Evolutionary conservation across 2,113 vertebrate genomes (phyloP), one percentile per base, ranked within the genome.

Genomic region (Eulemur macaco): DNA sequence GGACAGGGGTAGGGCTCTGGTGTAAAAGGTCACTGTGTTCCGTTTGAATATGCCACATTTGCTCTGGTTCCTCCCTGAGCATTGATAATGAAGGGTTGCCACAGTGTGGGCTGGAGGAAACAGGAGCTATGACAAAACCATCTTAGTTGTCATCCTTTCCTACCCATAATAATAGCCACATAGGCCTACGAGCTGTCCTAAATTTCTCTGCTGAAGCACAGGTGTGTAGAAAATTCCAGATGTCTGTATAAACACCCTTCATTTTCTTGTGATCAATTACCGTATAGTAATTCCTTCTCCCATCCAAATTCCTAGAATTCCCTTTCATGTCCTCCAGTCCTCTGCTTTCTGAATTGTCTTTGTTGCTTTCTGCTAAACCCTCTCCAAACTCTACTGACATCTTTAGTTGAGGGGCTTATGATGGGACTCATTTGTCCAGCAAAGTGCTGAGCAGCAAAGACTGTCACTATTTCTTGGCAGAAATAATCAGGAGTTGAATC

Each of bases 241-340:
- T 52, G 18, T 63, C 54, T 78, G 9, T 34, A 27, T 34, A 80
- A 68, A 78, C 20, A 10, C 7, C 60, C 64, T 88, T 71, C 45
- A 42, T 71, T 95, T 93, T 71, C 92, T 95, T 74, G 21, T 71
- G 86, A 45, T 56, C n/a, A 39, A 7, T 73, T 71, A 45, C 47
- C 29, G 2, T 91, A 45, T 58, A 37, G 42, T 4, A 78, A 21
- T 34, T 90, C 34, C 12, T 64, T 66, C 74, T 86, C 82, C 52
- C 50, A 45, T 11, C n/a, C 74, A 13, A 60, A n/a, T 31, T 74
- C 81, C 47, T 89, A 47, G 71, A 93, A 84, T 85, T 86, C n/a
- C 45, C 68, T 45, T 52, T 73, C 73, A 31, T 12, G 9, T 4
- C 71, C 50, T 83, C 54, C 29, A 78, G 73, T 42, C 18, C 29